A percentile compares a stretch with the other conserved stretches of the same genome.
phyloP scores from a whole-genome alignment of 2,797 vertebrate species.

The Parauchenoglanis ngamensis region DNA sequence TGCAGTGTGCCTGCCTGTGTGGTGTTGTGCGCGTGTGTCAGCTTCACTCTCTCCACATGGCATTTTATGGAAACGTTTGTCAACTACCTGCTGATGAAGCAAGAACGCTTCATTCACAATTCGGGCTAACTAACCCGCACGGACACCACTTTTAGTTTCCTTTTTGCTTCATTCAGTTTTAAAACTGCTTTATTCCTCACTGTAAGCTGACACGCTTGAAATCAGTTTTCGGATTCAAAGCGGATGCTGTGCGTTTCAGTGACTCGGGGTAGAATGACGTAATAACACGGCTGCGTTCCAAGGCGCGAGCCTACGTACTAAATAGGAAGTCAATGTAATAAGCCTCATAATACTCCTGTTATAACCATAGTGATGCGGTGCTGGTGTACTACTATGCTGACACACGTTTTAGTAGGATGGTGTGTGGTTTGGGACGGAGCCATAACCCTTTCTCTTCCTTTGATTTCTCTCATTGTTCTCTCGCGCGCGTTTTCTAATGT shows the following conservation, averaged over 20 bases:
- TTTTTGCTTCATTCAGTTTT: not conserved
- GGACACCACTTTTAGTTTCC: not conserved
- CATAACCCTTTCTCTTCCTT: not conserved
- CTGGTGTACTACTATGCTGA: not conserved
- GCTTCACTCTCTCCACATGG: not conserved
- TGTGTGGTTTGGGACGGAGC: slow-evolving; percentile 15
- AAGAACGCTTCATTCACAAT: not conserved
- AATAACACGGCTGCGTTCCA: not conserved
- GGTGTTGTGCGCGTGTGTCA: not conserved
- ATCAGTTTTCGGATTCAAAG: not conserved
- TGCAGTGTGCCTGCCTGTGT: not conserved
- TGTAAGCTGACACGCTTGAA: not conserved
- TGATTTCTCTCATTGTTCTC: not conserved
- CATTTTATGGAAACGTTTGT: not conserved
- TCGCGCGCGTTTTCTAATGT: not conserved
- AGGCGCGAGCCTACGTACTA: not conserved
- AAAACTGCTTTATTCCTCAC: not conserved
- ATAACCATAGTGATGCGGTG: not conserved
- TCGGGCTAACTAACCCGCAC: too few species aligned
- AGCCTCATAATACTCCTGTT: not conserved
- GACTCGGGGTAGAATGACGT: not conserved
- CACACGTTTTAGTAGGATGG: not conserved
- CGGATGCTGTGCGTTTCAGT: not conserved
- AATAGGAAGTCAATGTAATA: not conserved
- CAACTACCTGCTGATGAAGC: not conserved